Evolutionary conservation across 2,113 vertebrate genomes (phyloP).

Genomic region (Salvelinus alpinus): DNA sequence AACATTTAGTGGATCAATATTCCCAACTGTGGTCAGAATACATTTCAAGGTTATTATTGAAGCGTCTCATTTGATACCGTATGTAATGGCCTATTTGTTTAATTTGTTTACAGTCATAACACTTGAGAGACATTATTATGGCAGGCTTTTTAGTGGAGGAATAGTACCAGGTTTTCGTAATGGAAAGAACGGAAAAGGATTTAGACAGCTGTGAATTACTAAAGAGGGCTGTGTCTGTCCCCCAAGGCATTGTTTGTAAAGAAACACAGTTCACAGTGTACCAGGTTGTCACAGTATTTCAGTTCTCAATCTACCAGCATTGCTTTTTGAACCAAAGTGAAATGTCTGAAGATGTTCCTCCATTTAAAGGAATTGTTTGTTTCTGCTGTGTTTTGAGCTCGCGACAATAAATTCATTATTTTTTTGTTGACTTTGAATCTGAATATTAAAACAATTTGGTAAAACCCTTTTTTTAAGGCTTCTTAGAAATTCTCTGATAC

Average conservation of each 20-base stretch:
- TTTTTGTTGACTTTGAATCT: conserved; percentile 53
- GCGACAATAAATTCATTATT: conserved; percentile 67
- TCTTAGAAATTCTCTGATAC: conserved; percentile 54
- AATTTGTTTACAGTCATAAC: conserved; percentile 57
- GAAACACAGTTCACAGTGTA: conserved; percentile 44
- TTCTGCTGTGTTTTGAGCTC: conserved; percentile 54
- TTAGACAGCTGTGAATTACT: conserved; percentile 67
- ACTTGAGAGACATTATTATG: conserved; percentile 47
- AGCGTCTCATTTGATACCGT: conserved; percentile 62
- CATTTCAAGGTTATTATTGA: conserved; percentile 74
- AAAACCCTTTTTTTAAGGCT: conserved; percentile 61
- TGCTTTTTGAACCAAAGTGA: conserved; percentile 54
- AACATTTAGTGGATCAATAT: conserved; percentile 70
- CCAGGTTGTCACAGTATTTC: conserved; percentile 56
- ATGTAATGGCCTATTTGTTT: conserved; percentile 61
- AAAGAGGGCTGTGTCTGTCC: conserved; percentile 58
- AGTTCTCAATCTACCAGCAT: conserved; percentile 55
- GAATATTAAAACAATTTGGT: conserved; percentile 65
- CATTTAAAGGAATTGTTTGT: conserved; percentile 50
- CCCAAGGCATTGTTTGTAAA: conserved; percentile 63
- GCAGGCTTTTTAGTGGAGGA: conserved; percentile 56
- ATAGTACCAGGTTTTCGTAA: conserved; percentile 40
- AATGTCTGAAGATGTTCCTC: conserved; percentile 46
- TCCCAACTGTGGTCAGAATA: conserved; percentile 69
- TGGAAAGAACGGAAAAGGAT: conserved; percentile 63